Evolutionary conservation across 2,113 vertebrate species (phyloP).

Genomic region (Hemiscyllium ocellatum): DNA sequence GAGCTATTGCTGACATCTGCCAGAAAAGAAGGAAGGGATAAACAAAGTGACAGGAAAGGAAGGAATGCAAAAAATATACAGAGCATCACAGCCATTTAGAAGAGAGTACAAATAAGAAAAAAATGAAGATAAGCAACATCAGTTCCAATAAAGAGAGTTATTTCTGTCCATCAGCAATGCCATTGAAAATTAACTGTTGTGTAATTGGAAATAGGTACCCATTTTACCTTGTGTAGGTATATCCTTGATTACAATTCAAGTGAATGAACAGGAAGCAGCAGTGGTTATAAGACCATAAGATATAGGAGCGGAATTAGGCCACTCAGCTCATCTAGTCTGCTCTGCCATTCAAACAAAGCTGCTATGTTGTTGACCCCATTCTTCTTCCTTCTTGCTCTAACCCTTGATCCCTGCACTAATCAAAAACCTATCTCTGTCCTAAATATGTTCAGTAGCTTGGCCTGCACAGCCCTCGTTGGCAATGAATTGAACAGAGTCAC

Average conservation of each 20-base stretch:
- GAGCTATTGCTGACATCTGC: not conserved
- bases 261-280: not conserved
- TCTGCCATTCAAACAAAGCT: too few species aligned
- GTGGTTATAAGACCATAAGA: not conserved
- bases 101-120: not conserved
- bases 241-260: not conserved
- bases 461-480: too few species aligned
- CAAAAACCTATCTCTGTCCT: too few species aligned
- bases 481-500: too few species aligned
- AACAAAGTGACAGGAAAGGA: not conserved
- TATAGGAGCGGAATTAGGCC: too few species aligned
- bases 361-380: too few species aligned
- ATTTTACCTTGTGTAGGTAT: not conserved
- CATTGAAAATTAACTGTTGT: not conserved
- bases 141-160: not conserved
- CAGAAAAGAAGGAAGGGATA: not conserved
- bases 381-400: too few species aligned
- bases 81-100: not conserved
- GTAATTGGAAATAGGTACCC: too few species aligned
- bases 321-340: too few species aligned
- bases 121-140: not conserved
- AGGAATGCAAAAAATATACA: not conserved
- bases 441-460: too few species aligned
- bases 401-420: too few species aligned
- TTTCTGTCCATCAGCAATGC: not conserved